These are phyloP conservation scores for Globodera rostochiensis DNA, from an alignment of 1,140 invertebrate species.

Conservation along the genomic window DNA sequence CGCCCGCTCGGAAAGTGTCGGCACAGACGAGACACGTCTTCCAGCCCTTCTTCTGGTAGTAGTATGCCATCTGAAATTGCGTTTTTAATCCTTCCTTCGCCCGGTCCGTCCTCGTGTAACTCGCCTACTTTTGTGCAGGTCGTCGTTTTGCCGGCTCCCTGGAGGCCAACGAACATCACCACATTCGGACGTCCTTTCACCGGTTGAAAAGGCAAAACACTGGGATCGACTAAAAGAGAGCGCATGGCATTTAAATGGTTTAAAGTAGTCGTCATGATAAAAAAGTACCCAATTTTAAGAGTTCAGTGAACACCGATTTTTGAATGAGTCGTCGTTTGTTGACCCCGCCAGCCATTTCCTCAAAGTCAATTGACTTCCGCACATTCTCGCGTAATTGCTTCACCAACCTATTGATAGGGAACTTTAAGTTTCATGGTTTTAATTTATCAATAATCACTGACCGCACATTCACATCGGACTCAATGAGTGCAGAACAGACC, in stretches of 20 bases:
- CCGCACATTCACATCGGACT: constrained; percentile 97
- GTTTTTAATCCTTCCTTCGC: neutral
- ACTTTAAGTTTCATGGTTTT: constrained; percentile 85
- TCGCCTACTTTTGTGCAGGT: constrained; percentile 86
- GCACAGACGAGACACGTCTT: constrained; percentile 98
- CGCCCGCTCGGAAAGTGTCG: constrained; percentile 98
- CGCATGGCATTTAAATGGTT: neutral
- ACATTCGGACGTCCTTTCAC: constrained; percentile 91
- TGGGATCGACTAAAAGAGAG: constrained; percentile 81
- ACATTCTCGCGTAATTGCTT: constrained; percentile 25
- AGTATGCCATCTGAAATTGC: constrained; percentile 79
- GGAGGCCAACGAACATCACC: constrained; percentile 99
- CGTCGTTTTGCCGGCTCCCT: constrained; percentile 97
- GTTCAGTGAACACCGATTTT: constrained; percentile 95
- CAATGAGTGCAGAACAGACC: constrained; percentile 81
- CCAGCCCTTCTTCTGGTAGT: constrained; percentile 97
- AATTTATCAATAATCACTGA: constrained; percentile 76
- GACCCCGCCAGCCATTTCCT: constrained; percentile 98
- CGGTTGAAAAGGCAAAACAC: constrained; percentile 93
- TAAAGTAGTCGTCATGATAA: neutral
- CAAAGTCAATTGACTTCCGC: constrained; percentile 76
- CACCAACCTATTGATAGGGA: constrained; percentile 1
- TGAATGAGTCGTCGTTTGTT: constrained; percentile 99
- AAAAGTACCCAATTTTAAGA: constrained; percentile 79
- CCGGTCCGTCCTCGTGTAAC: neutral